Base-by-base conservation (phyloP, 2,888 invertebrate species). In the Nycteola revayana region DNA sequence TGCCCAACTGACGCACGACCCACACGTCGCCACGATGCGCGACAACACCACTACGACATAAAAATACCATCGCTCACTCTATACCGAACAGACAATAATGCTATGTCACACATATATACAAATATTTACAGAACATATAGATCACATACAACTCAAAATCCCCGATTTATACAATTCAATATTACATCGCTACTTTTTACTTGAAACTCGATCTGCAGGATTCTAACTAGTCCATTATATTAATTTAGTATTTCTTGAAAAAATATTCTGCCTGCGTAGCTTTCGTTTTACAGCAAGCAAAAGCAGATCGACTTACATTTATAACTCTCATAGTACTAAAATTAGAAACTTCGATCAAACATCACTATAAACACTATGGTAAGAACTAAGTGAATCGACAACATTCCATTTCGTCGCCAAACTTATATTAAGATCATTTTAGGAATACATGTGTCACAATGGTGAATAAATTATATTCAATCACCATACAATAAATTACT, bases 41-140 rank as follows among this genome's bases (percentile, higher is more conserved):
- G 35, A 42, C 35, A 11, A 24, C 26, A 9, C 20, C 32, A 30
- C 37, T 40, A 44, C 28, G 34, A 30, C 42, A 47, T 45, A 44
- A 50, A 65, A 64, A 62, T 60, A 56, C 66, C 60, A 60, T 49
- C 60, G 59, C 50, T 56, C 62, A 60, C 55, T 59, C 57, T 60
- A 52, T 49, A 49, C 35, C 42, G 57, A 59, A 60, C 54, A 51
- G 47, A 45, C 51, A 43, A 47, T 56, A 45, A 11, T 29, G 36
- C 42, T 50, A 47, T 51, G 38, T 55, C 54, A 49, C 52, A 46
- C 47, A 9, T 71, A 72, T 72, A 33, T 69, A 72, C 72, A 72
- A 56, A 56, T 72, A 68, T 71, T 41, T 56, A 71, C 67, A 70
- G 18, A 43, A 41, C 43, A 32, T 38, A 10, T 36, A 31, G 40